Conservation (phyloP, 2,888 invertebrate species). For the Nymphalis urticae region DNA sequence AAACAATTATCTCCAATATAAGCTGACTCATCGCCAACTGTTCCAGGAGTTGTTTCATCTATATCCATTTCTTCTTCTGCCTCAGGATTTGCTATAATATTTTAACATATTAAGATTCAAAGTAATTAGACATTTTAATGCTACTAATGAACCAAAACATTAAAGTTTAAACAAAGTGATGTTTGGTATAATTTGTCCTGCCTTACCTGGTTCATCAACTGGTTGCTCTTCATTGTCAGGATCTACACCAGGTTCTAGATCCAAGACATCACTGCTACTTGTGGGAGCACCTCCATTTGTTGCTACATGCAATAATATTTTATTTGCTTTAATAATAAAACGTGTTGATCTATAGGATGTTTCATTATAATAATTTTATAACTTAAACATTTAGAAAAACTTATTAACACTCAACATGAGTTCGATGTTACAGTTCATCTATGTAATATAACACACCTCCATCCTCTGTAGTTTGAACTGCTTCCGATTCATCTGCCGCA, state of each 20-base stretch:
- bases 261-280: constrained; percentile 72
- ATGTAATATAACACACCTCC: constrained; percentile 50
- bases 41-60: constrained; percentile 67
- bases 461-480: constrained; percentile 53
- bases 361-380: neutral
- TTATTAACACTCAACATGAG: neutral
- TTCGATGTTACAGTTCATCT: neutral
- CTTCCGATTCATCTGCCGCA: constrained; percentile 61
- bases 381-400: neutral
- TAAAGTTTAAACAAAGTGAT: neutral
- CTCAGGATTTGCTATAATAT: constrained; percentile 55
- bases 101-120: neutral
- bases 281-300: constrained; percentile 67
- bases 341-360: neutral
- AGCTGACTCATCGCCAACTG: constrained; percentile 65
- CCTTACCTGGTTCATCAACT: constrained; percentile 57
- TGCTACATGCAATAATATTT: constrained; percentile 49
- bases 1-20: constrained; percentile 78
- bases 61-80: constrained; percentile 76
- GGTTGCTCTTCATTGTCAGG: constrained; percentile 57
- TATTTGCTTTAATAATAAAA: constrained; percentile 29
- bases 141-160: neutral
- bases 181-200: constrained; percentile 12
- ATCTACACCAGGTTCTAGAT: constrained; percentile 56
- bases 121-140: neutral